A percentile compares a stretch with the other conserved stretches of the same genome.
Conservation (phyloP, 2,113 vertebrate genomes). For the Balaeniceps rex region DNA sequence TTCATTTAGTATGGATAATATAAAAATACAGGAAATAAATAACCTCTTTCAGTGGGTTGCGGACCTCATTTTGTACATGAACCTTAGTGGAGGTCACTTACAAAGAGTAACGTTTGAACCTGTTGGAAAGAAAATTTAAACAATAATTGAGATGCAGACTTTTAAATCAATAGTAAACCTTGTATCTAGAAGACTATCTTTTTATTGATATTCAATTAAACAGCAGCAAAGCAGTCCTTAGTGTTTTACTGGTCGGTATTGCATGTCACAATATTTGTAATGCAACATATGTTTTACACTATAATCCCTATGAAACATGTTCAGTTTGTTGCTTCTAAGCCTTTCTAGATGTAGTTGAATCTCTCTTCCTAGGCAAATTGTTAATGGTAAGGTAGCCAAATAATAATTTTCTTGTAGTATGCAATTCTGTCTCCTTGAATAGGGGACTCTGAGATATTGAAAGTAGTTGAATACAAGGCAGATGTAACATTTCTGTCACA, state of each 20-base stretch:
- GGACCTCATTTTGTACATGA: not conserved
- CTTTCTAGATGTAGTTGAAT: conserved; percentile 40
- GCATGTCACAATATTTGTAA: not conserved
- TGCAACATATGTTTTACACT: conserved; percentile 9
- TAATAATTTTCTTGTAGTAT: conserved; percentile 45
- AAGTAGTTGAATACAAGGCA: not conserved
- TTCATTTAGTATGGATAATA: not conserved
- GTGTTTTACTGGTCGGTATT: not conserved
- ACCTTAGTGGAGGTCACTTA: not conserved
- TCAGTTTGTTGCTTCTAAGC: conserved; percentile 45
- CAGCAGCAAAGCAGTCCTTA: not conserved
- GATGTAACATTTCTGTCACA: not conserved
- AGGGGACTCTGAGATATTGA: not conserved
- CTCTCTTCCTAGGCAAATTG: conserved; percentile 50
- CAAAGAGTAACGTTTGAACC: not conserved
- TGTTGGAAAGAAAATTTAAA: not conserved
- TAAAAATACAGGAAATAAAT: not conserved
- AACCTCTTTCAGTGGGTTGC: not conserved
- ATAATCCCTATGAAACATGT: conserved; percentile 29
- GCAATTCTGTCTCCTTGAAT: conserved; percentile 48
- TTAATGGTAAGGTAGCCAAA: conserved; percentile 61
- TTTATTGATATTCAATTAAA: conserved; percentile 39
- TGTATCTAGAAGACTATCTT: not conserved
- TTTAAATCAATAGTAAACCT: not conserved
- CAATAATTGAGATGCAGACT: not conserved